Percentiles rank a stretch among this genome's conserved stretches.
Evolutionary conservation across 2,113 vertebrate species (phyloP).

Genomic region (Channa argus): DNA sequence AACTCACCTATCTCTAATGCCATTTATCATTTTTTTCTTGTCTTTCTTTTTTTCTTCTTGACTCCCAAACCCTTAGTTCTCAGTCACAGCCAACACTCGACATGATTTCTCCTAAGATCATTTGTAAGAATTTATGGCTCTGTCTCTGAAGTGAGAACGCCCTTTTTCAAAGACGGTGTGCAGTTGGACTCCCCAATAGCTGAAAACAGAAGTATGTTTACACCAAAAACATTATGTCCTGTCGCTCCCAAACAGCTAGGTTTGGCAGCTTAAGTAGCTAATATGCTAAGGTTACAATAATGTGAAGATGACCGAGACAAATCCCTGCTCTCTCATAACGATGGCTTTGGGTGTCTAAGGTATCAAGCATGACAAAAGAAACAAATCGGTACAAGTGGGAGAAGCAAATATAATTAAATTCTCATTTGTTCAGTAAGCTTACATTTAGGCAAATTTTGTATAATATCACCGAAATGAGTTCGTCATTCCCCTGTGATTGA

Average conservation of each 20-base stretch:
- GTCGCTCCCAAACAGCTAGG: conserved; percentile 1
- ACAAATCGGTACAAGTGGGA: conserved; percentile 1
- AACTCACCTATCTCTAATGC: neutral
- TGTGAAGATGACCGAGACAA: neutral
- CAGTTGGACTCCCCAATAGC: neutral
- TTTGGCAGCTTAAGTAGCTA: conserved; percentile 2
- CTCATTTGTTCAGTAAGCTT: conserved; percentile 18
- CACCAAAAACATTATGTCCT: neutral
- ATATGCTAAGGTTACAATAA: neutral
- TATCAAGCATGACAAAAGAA: conserved; percentile 1
- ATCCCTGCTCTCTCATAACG: conserved; percentile 2
- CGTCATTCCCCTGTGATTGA: conserved; percentile 18
- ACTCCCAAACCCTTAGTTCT: too few relatives aligned
- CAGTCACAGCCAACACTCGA: too few relatives aligned
- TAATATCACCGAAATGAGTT: conserved; percentile 21
- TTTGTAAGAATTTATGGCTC: too few relatives aligned
- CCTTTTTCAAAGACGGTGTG: too few relatives aligned
- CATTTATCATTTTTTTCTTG: neutral
- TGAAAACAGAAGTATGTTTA: neutral
- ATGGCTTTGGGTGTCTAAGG: neutral
- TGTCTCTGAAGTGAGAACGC: too few relatives aligned
- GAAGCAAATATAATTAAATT: conserved; percentile 26
- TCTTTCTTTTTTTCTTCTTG: too few relatives aligned
- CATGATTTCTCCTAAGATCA: too few relatives aligned
- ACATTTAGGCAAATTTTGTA: conserved; percentile 11